These are phyloP conservation scores for Ammodytes marinus DNA, from an alignment of 2,113 vertebrate genomes.

Conservation along the genomic window DNA sequence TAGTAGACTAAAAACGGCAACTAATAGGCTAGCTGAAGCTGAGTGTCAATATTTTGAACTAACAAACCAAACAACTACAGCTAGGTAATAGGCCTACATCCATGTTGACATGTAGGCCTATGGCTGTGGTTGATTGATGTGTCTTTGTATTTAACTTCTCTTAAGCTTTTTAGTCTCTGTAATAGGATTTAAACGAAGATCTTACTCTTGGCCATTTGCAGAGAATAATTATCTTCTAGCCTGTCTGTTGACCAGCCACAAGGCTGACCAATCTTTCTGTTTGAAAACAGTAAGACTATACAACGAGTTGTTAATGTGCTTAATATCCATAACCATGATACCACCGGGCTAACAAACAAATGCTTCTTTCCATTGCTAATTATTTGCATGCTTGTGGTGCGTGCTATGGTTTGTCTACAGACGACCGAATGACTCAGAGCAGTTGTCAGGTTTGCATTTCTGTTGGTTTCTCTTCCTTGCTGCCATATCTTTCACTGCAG, in stretches of 20 bases:
- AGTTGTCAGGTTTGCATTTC: neutral
- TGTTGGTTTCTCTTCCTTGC: slow-evolving; percentile 12
- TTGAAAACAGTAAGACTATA: neutral
- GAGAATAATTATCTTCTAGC: slow-evolving; percentile 6
- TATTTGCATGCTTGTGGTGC: slow-evolving; percentile 29
- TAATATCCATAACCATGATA: neutral
- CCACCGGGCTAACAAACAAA: neutral
- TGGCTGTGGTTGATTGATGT: neutral
- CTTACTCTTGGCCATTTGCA: neutral
- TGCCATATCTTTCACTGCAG: neutral
- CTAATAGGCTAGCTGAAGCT: neutral
- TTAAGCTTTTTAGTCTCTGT: slow-evolving; percentile 8
- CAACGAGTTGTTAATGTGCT: neutral
- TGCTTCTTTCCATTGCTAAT: neutral
- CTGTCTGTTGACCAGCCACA: neutral
- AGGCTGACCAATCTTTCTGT: neutral
- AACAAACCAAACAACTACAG: neutral
- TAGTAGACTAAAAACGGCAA: neutral
- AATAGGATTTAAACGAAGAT: slow-evolving; percentile 44
- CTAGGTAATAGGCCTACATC: neutral
- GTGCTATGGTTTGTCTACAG: neutral
- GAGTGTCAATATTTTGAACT: neutral
- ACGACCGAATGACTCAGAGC: neutral
- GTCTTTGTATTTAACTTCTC: slow-evolving; percentile 6
- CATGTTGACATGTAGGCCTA: neutral